These are phyloP conservation scores for Pelobates fuscus DNA, from an alignment of 2,113 vertebrate genomes.

Conservation along the genomic window DNA sequence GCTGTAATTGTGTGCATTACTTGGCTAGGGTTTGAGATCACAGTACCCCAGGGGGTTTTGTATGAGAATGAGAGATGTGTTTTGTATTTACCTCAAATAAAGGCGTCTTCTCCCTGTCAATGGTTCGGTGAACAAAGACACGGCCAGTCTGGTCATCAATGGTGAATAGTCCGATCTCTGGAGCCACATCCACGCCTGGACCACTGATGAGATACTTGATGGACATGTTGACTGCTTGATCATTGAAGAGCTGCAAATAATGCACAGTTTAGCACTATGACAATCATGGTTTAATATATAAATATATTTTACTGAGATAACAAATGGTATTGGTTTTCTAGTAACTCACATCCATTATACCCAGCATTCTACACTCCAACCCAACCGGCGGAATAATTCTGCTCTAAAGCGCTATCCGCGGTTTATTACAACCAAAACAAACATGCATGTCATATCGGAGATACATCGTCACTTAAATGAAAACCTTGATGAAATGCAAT, in stretches of 20 bases:
- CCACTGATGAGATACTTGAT: slow-evolving; percentile 70
- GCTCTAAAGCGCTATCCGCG: no score
- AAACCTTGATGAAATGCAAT: no score
- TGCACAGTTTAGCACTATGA: no score
- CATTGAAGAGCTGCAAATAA: slow-evolving; percentile 60
- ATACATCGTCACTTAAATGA: no score
- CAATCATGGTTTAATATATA: no score
- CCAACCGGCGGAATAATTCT: no score
- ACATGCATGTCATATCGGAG: no score
- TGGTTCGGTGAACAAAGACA: slow-evolving; percentile 54
- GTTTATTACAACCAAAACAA: no score
- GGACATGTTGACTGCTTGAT: slow-evolving; percentile 10
- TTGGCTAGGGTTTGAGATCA: background rate
- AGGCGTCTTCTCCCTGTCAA: slow-evolving; percentile 68
- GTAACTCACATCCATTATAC: no score
- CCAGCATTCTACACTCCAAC: no score
- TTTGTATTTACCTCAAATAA: slow-evolving; percentile 65
- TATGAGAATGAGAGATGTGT: background rate
- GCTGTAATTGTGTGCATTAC: background rate
- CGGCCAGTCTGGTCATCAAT: slow-evolving; percentile 57
- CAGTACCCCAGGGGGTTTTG: background rate
- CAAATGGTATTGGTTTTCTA: no score
- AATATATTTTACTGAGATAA: no score
- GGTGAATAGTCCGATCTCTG: slow-evolving; percentile 65
- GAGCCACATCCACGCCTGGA: slow-evolving; percentile 63